Evolutionary conservation across 2,888 invertebrate genomes (phyloP).

Genomic region (Cloeon dipterum): DNA sequence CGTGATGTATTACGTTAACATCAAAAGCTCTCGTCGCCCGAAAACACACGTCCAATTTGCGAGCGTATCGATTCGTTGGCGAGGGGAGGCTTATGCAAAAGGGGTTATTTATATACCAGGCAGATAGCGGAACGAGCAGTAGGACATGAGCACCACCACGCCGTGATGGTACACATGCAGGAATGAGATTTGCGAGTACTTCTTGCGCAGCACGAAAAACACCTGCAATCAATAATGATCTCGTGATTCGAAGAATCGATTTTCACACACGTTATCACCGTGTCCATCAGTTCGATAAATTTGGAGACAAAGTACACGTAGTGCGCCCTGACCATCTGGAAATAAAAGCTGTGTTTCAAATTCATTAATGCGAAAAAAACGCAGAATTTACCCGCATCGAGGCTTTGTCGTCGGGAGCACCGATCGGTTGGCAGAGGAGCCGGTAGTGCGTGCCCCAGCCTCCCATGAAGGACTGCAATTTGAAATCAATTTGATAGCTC

Average conservation of each 20-base stretch:
- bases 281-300: constrained; percentile 52
- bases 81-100: no score
- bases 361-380: not conserved
- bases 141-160: no score
- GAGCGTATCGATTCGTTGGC: no score
- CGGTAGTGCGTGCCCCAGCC: constrained; percentile 24
- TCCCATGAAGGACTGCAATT: constrained; percentile 8
- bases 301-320: constrained; percentile 68
- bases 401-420: constrained; percentile 30
- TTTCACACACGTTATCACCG: no score
- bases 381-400: constrained; percentile 15
- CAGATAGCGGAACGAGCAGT: no score
- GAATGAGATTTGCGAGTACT: constrained; percentile 40
- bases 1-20: no score
- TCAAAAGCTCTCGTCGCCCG: no score
- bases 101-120: no score
- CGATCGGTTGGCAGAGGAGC: constrained; percentile 48
- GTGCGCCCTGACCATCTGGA: constrained; percentile 16
- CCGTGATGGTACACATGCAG: constrained; percentile 54
- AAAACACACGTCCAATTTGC: no score
- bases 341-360: not conserved
- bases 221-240: constrained; percentile 11
- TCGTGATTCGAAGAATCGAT: no score
- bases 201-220: constrained; percentile 50
- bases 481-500: no score